Evolutionary conservation across 2,113 vertebrate species (phyloP), one percentile per base, ranked within the genome.

Genomic region (Tauraco erythrolophus): DNA sequence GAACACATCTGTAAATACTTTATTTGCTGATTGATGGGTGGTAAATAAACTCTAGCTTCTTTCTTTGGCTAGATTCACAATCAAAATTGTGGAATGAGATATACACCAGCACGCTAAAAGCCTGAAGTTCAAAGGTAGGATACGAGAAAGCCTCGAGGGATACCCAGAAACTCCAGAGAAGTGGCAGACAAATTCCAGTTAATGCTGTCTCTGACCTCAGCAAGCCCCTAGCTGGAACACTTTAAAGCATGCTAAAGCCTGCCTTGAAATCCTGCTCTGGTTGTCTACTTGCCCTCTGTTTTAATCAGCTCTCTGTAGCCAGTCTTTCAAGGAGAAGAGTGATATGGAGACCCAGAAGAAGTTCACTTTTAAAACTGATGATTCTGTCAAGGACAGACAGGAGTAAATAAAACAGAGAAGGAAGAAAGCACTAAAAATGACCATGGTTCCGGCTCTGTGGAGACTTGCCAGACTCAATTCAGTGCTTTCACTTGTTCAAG

Each of bases 1-100:
- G 70, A 92, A 89, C 64, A 96, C 96, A 97, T 92, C 89, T 96
- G 95, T 95, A 96, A 97, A 97, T 95, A 94, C 92, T 97, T 96
- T 97, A 84, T 97, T 97, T 97, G 80, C 80, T 89, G 94, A 95
- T 95, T 96, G 95, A 96, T 92, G 91, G 70, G 61, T 78, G 57
- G 88, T 81, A 96, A 97, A 97, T 95, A 97, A 97, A 92, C 27
- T 91, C 69, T 91, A 92, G 77, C 77, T 91, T 95, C 80, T 79
- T 87, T 95, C 84, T 92, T 91, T 91, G 84, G 60, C 79, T 92
- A 39, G 56, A 94, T 75, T 95, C 86, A 92, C 72, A 89, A 53
- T 94, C 53, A 77, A 78, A 94, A 84, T 16, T 60, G 76, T 91
- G 33, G 76, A 84, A 76, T 84, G 76, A 89, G 79, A 75, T 91